Percentiles rank a stretch among this genome's conserved stretches.
Evolutionary conservation across 23 tunicate genomes (phyloP).

Genomic region (Trididemnum nubilum): DNA sequence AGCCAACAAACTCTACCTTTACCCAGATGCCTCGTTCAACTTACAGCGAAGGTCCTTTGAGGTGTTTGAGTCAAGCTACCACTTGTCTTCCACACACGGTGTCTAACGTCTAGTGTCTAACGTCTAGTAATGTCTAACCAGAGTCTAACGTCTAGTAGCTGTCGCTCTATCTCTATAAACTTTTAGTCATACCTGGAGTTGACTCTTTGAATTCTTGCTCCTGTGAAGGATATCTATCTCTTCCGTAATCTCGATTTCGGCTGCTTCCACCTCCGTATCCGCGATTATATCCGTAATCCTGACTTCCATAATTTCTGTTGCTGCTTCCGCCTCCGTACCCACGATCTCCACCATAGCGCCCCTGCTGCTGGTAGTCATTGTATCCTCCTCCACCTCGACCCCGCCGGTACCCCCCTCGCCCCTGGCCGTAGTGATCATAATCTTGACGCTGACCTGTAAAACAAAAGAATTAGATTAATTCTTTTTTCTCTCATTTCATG

Average conservation of each 20-base stretch:
- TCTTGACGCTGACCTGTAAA: slow-evolving; percentile 32
- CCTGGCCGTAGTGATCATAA: slow-evolving; percentile 30
- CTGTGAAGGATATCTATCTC: slow-evolving; percentile 26
- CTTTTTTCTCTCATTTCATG: too few species aligned
- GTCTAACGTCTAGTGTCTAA: too few species aligned
- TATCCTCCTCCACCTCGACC: slow-evolving; percentile 62
- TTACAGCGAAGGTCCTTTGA: too few species aligned
- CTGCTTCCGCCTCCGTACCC: slow-evolving; percentile 64
- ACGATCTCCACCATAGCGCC: background rate
- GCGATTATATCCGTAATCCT: slow-evolving; percentile 25
- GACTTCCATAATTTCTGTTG: slow-evolving; percentile 34
- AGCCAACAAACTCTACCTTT: too few species aligned
- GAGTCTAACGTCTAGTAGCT: too few species aligned
- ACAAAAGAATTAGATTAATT: too few species aligned
- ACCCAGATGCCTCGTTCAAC: too few species aligned
- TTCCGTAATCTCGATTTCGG: slow-evolving; percentile 43
- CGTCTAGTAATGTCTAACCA: too few species aligned
- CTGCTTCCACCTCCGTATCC: slow-evolving; percentile 38
- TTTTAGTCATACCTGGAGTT: slow-evolving; percentile 36
- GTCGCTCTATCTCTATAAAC: too few species aligned
- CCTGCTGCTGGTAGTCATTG: slow-evolving; percentile 44
- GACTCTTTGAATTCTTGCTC: slow-evolving; percentile 46
- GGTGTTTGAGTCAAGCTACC: too few species aligned
- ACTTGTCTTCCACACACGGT: too few species aligned
- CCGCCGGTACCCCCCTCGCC: slow-evolving; percentile 36